Base-by-base conservation (phyloP, 2,888 invertebrate genomes). In the Frankliniella fusca region DNA sequence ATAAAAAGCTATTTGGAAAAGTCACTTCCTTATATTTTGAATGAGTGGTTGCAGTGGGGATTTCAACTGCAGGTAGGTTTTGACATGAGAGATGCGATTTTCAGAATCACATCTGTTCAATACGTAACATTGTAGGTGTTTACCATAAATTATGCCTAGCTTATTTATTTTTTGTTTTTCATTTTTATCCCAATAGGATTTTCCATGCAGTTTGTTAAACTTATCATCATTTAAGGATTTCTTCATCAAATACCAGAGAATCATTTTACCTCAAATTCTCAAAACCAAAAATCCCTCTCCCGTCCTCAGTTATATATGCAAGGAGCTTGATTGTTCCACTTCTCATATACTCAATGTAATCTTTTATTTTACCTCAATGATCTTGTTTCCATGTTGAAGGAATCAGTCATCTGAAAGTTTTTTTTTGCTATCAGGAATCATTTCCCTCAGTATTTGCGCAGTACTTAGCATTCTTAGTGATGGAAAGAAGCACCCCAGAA, bases 241-340 rank as follows among this genome's bases (percentile, higher is more conserved):
- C 85, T 89, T 88, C 82, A 82, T 85, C 0, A 87, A 86, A 79
- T 87, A 90, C 84, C 86, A 88, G 81, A 85, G 87, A 27, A 85
- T 86, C 28, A 87, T 91, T 54, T 86, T 89, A 12, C 88, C 89
- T 0, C 85, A 89, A 79, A 85, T 90, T 48, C 85, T 90, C 38
- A 86, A 87, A 54, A 86, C 86, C 80, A 87, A 88, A 2, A 85
- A 88, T 65, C 70, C 23, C 12, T 84, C 86, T 28, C 82, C 85
- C 8, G 84, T 85, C 12, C 83, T 88, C 3, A 83, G 85, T 10
- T 84, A 84, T 12, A 83, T 90, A 23, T 88, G 88, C 54, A 48
- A 84, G 2, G 82, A 85, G 61, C 81, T 87, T n/a, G 85, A 85
- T 0, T 84, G 85, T 38, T 79, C 85, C 0, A 86, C 87, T 10